Conservation (phyloP, 2,797 vertebrate species). For the Syngnathus rostellatus region DNA sequence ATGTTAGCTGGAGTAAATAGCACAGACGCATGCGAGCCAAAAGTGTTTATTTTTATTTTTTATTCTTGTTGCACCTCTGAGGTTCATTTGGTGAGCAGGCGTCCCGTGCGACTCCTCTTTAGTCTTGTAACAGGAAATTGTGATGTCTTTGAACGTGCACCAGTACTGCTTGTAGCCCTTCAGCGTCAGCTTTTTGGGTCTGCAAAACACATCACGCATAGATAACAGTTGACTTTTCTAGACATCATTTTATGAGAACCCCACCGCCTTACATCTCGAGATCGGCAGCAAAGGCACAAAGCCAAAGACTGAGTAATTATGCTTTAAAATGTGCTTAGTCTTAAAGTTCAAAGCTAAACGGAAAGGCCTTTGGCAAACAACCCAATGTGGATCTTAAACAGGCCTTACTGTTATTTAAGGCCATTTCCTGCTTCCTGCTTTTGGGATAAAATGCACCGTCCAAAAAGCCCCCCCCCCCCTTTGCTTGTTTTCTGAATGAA, state of each 20-base stretch:
- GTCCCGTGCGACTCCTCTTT: slow-evolving; percentile 92
- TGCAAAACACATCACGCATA: slow-evolving; percentile 42
- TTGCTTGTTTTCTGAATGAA: slow-evolving; percentile 1
- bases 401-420: slow-evolving; percentile 3
- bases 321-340: slow-evolving; percentile 29
- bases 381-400: slow-evolving; percentile 32
- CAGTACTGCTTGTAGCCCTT: slow-evolving; percentile 98
- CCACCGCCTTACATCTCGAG: slow-evolving; percentile 16
- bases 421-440: slow-evolving; percentile 9
- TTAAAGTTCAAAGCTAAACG: slow-evolving; percentile 24
- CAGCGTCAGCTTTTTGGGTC: slow-evolving; percentile 97
- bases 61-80: slow-evolving; percentile 73
- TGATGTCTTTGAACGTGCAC: slow-evolving; percentile 99
- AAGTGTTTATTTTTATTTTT: not conserved
- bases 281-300: slow-evolving; percentile 47
- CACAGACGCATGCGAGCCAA: slow-evolving; percentile 1
- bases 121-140: slow-evolving; percentile 97
- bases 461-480: not conserved
- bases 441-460: not conserved
- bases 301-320: slow-evolving; percentile 37
- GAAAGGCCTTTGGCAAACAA: slow-evolving; percentile 26
- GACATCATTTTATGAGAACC: slow-evolving; percentile 46
- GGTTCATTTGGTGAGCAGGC: slow-evolving; percentile 93
- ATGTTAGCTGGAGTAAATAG: slow-evolving; percentile 25
- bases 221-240: slow-evolving; percentile 15